These are phyloP conservation scores for Neosilurus hyrtlii DNA, from an alignment of 2,797 vertebrate species.

Conservation along the genomic window DNA sequence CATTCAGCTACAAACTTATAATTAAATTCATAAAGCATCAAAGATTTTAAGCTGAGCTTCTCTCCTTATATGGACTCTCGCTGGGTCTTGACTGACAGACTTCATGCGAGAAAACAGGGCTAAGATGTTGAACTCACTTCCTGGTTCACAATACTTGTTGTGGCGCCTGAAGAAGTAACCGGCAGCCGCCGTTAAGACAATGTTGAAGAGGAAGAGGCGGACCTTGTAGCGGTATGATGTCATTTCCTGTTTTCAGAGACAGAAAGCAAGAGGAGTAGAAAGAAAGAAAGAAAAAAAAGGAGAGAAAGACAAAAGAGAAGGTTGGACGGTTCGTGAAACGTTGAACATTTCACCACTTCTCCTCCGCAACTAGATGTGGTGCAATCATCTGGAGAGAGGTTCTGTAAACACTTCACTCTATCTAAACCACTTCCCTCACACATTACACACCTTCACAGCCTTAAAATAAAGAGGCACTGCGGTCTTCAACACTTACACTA, in stretches of 20 bases:
- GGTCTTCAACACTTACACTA: conserved; percentile 46
- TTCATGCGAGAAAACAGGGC: not conserved
- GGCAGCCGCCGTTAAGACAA: conserved; percentile 71
- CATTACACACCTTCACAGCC: conserved; percentile 38
- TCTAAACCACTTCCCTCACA: conserved; percentile 56
- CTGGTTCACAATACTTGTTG: conserved; percentile 85
- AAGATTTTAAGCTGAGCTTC: not conserved
- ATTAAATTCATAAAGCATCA: not conserved
- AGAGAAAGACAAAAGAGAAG: conserved; percentile 34
- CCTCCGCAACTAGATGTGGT: conserved; percentile 45
- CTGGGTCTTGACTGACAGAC: not conserved
- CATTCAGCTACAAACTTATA: not conserved
- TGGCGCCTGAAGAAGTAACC: conserved; percentile 84
- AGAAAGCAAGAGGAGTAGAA: conserved; percentile 16
- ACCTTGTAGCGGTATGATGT: conserved; percentile 84
- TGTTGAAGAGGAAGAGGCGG: conserved; percentile 83
- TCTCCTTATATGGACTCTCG: conserved; percentile 1
- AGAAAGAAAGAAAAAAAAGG: conserved; percentile 31
- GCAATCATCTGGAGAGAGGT: conserved; percentile 38
- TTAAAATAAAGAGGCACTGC: conserved; percentile 41
- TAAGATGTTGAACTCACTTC: conserved; percentile 74
- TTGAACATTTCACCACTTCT: conserved; percentile 43
- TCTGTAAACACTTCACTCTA: conserved; percentile 43
- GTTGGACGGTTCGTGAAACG: conserved; percentile 14
- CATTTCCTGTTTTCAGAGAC: conserved; percentile 75